Conservation (phyloP, 2,113 vertebrate genomes). For the Sprattus sprattus region DNA sequence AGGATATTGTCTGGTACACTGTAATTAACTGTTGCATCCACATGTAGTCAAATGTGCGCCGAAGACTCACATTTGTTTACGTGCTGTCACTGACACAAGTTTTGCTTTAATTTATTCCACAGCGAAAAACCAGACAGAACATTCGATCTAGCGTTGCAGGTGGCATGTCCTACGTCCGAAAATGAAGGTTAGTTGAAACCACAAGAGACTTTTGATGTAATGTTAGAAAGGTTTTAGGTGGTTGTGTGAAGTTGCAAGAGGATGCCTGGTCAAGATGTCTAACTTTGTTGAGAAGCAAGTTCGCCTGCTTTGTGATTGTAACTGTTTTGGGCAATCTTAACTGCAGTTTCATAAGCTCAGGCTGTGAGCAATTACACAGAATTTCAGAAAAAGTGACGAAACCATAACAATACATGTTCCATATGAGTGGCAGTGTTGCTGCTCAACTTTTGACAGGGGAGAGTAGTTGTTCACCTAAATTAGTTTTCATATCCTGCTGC, state of each 20-base stretch:
- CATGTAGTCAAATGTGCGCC: not conserved
- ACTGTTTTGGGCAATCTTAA: too few relatives aligned
- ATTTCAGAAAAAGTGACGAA: not conserved
- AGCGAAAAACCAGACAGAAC: slow-evolving; percentile 94
- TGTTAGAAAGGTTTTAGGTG: too few relatives aligned
- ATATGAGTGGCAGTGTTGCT: not conserved
- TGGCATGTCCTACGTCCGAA: slow-evolving; percentile 85
- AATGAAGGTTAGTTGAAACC: slow-evolving; percentile 79
- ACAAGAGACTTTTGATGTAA: not conserved
- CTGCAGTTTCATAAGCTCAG: too few relatives aligned
- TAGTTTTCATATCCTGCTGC: not conserved
- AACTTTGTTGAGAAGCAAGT: too few relatives aligned
- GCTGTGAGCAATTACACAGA: too few relatives aligned
- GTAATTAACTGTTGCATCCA: not conserved
- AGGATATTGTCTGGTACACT: too few relatives aligned
- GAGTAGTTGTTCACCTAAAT: not conserved
- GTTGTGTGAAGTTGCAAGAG: too few relatives aligned
- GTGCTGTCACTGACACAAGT: not conserved
- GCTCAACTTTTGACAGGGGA: not conserved
- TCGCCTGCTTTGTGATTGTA: too few relatives aligned
- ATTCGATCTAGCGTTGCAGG: slow-evolving; percentile 92
- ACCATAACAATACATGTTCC: not conserved
- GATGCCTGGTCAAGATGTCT: too few relatives aligned
- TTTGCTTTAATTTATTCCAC: slow-evolving; percentile 57
- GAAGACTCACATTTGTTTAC: not conserved